These are phyloP conservation scores for Poeciliopsis presidionis DNA, from an alignment of 2,797 vertebrate species.

Conservation along the genomic window DNA sequence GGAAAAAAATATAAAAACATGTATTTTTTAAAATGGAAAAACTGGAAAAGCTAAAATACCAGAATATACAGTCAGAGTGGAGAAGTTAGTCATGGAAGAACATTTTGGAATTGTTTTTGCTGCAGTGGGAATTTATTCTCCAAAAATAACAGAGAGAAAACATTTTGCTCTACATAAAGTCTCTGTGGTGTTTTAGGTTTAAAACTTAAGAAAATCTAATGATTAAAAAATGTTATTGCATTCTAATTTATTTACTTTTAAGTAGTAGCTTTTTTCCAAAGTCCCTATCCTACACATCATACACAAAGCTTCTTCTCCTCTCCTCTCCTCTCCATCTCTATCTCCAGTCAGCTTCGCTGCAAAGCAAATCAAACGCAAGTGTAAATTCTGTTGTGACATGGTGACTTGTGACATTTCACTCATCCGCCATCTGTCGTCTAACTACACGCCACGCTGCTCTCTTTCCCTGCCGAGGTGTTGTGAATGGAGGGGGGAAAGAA, in stretches of 20 bases:
- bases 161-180: neutral
- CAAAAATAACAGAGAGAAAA: neutral
- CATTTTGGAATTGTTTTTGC: neutral
- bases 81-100: neutral
- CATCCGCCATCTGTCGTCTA: slow-evolving; percentile 33
- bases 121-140: neutral
- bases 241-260: neutral
- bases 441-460: slow-evolving; percentile 16
- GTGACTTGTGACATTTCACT: slow-evolving; percentile 49
- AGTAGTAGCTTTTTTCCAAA: neutral
- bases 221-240: neutral
- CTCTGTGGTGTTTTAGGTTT: neutral
- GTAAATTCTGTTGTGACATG: slow-evolving; percentile 46
- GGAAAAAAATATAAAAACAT: neutral
- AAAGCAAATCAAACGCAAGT: slow-evolving; percentile 19
- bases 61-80: neutral
- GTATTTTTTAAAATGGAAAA: neutral
- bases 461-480: slow-evolving; percentile 26
- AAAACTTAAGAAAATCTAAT: neutral
- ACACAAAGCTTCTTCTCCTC: neutral
- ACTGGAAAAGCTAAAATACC: neutral
- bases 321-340: neutral
- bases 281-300: neutral
- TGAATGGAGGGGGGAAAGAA: neutral
- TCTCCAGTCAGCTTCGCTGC: slow-evolving; percentile 14